Conservation (phyloP, 2,888 invertebrate genomes). For the Pterobdella sp. region DNA sequence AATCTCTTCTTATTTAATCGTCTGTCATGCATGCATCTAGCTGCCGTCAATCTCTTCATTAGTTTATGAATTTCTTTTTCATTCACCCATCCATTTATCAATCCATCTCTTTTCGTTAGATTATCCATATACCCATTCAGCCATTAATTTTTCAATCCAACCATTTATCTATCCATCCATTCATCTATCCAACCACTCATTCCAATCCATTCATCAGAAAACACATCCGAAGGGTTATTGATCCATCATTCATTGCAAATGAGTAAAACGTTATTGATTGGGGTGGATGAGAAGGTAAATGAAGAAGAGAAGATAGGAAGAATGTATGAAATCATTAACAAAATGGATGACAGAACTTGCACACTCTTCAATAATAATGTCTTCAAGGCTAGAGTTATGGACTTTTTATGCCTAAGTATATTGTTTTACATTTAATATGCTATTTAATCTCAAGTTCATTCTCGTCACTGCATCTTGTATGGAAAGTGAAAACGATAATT, state of each 20-base stretch:
- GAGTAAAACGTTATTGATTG: constrained; percentile 79
- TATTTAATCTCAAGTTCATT: too few relatives aligned
- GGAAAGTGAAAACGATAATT: too few relatives aligned
- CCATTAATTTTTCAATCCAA: neutral
- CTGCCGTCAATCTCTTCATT: neutral
- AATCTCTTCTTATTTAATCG: neutral
- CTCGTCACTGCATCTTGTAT: too few relatives aligned
- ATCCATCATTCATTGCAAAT: constrained; percentile 69
- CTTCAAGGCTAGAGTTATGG: constrained; percentile 63
- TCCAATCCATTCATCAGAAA: constrained; percentile 55
- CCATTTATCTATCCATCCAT: neutral
- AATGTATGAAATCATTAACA: constrained; percentile 80
- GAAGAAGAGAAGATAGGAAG: constrained; percentile 80
- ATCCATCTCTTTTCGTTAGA: neutral
- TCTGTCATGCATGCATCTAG: neutral
- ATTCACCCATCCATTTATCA: neutral
- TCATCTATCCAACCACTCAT: neutral
- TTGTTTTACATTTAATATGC: too few relatives aligned
- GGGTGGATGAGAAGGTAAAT: constrained; percentile 85
- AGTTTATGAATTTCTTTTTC: neutral
- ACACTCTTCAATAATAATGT: constrained; percentile 63
- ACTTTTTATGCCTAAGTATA: too few relatives aligned
- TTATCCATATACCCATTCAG: neutral
- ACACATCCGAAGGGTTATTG: constrained; percentile 67
- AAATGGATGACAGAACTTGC: constrained; percentile 84